Conservation (phyloP, 2,888 invertebrate species). For the Luperina testacea region DNA sequence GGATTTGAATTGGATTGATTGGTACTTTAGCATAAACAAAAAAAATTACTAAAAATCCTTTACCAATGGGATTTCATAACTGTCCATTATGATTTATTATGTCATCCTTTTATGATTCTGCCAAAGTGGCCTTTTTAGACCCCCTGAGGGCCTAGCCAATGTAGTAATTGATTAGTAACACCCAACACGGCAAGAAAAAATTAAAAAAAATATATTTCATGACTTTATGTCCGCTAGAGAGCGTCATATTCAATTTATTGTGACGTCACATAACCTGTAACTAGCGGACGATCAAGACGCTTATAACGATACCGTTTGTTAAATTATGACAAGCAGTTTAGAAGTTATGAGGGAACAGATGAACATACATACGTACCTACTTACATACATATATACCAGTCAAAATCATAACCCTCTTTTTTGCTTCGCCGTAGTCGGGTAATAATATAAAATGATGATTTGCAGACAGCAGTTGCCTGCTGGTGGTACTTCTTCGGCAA, state of each 20-base stretch:
- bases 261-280: too few relatives aligned
- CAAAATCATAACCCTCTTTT: not conserved
- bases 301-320: not conserved
- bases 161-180: not conserved
- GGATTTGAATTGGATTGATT: too few relatives aligned
- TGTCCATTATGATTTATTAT: too few relatives aligned
- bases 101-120: too few relatives aligned
- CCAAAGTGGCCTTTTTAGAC: too few relatives aligned
- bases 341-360: not conserved
- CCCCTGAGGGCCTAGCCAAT: not conserved
- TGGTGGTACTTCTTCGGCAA: conserved; percentile 94
- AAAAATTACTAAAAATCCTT: too few relatives aligned
- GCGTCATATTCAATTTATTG: not conserved
- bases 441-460: not conserved
- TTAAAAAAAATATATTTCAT: too few relatives aligned
- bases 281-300: not conserved
- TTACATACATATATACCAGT: not conserved
- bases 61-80: too few relatives aligned
- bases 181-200: too few relatives aligned
- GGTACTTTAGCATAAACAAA: too few relatives aligned
- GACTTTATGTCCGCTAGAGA: too few relatives aligned
- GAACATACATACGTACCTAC: not conserved
- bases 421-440: not conserved
- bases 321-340: not conserved
- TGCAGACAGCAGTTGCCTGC: conserved; percentile 39